A percentile compares a stretch with the other conserved stretches of the same genome.
Evolutionary conservation across 2,797 vertebrate species (phyloP).

Genomic region (Sparus aurata): DNA sequence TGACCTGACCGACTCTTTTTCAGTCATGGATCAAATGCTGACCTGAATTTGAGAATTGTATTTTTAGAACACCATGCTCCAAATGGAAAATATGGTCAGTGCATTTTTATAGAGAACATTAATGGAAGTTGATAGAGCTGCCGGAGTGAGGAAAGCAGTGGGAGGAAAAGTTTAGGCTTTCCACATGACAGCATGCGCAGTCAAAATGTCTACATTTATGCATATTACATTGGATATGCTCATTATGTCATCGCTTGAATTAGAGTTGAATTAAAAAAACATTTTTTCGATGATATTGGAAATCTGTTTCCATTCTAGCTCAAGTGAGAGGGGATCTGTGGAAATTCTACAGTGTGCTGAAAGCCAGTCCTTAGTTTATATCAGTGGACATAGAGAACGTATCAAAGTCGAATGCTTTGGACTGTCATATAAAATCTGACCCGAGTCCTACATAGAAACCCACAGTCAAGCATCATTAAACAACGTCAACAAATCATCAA

Average conservation of each 20-base stretch:
- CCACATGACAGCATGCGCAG: not conserved
- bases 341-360: too few species aligned
- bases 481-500: too few species aligned
- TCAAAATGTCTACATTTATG: not conserved
- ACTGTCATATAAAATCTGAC: too few species aligned
- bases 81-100: conserved; percentile 51
- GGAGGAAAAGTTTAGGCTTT: conserved; percentile 5
- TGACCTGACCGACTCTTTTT: conserved; percentile 37
- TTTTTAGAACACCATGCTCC: conserved; percentile 58
- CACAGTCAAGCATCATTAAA: too few species aligned
- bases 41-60: conserved; percentile 57
- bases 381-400: too few species aligned
- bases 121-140: conserved; percentile 22
- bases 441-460: too few species aligned
- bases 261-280: not conserved
- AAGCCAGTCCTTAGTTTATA: too few species aligned
- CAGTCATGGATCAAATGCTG: conserved; percentile 52
- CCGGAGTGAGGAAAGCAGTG: conserved; percentile 8
- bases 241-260: not conserved
- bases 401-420: too few species aligned
- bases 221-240: not conserved
- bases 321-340: too few species aligned
- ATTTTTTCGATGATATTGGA: too few species aligned
- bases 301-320: too few species aligned
- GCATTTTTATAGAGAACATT: conserved; percentile 32